Percentiles rank a stretch among this genome's conserved stretches.
These are phyloP conservation scores for Xestia sexstrigata DNA, from an alignment of 2,888 invertebrate species.

Conservation along the genomic window DNA sequence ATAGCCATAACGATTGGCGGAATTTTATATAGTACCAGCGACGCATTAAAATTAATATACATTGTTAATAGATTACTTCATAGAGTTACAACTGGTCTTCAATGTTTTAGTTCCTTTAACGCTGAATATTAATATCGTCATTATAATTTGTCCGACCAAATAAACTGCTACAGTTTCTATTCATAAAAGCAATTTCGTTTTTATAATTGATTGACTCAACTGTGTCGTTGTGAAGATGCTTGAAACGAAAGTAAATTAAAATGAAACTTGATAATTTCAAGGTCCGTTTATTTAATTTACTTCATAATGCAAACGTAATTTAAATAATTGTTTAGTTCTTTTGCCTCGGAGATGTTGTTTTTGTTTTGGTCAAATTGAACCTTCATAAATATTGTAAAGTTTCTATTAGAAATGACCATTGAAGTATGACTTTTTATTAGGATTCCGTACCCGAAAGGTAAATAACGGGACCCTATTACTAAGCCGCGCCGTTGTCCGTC, in stretches of 20 bases:
- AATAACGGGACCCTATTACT: too few species aligned
- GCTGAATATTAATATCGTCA: not conserved
- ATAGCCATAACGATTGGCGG: not conserved
- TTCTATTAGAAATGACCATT: not conserved
- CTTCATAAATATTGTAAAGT: not conserved
- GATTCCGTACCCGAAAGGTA: too few species aligned
- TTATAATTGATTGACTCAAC: slow-evolving; percentile 39
- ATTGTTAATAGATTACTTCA: not conserved
- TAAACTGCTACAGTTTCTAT: slow-evolving; percentile 5
- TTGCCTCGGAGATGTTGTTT: not conserved
- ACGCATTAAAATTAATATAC: not conserved
- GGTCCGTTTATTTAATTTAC: slow-evolving; percentile 23
- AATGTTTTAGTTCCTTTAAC: not conserved
- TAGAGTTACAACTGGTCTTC: not conserved
- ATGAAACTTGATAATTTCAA: slow-evolving; percentile 41
- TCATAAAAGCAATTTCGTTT: slow-evolving; percentile 35
- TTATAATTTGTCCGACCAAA: not conserved
- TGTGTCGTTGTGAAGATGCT: slow-evolving; percentile 21
- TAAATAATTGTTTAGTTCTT: slow-evolving; percentile 14
- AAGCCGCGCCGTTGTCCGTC: too few species aligned
- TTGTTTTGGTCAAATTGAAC: not conserved
- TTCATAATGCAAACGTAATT: slow-evolving; percentile 19
- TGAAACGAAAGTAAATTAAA: slow-evolving; percentile 52
- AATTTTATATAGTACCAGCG: not conserved
- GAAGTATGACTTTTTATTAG: too few species aligned